These are phyloP conservation scores for Tenrec ecaudatus DNA, from an alignment of 2,113 vertebrate genomes.

Conservation along the genomic window DNA sequence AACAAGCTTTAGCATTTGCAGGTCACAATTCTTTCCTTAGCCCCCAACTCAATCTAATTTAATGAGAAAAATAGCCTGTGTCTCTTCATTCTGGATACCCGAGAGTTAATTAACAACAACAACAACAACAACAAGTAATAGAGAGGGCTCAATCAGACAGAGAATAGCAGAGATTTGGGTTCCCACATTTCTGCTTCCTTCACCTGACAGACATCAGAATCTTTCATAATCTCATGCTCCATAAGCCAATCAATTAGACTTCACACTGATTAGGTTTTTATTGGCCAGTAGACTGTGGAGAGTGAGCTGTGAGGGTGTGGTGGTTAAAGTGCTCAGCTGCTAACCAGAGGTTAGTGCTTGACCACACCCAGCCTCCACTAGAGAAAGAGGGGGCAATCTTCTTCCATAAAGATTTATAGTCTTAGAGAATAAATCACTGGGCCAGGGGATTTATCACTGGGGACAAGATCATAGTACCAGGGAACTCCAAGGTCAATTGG, in stretches of 20 bases:
- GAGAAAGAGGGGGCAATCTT: not conserved
- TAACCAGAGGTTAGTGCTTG: not conserved
- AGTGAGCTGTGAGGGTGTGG: too few relatives aligned
- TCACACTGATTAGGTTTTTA: slow-evolving; percentile 27
- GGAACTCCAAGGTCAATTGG: too few relatives aligned
- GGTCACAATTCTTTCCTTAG: not conserved
- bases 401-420: not conserved
- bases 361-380: not conserved
- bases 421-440: too few relatives aligned
- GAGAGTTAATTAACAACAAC: not conserved
- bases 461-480: too few relatives aligned
- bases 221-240: not conserved
- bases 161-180: not conserved
- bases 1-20: not conserved
- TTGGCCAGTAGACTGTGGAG: not conserved
- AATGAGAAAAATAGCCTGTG: not conserved
- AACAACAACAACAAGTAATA: not conserved
- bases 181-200: not conserved
- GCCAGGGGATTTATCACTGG: too few relatives aligned
- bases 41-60: not conserved
- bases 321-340: not conserved
- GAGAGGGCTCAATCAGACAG: not conserved
- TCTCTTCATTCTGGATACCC: not conserved
- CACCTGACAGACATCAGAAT: not conserved
- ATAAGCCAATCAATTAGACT: slow-evolving; percentile 16